Percentiles rank a stretch among this genome's conserved stretches.
These are phyloP conservation scores for Colinus virginianus DNA, from an alignment of 2,113 vertebrate species.

Conservation along the genomic window DNA sequence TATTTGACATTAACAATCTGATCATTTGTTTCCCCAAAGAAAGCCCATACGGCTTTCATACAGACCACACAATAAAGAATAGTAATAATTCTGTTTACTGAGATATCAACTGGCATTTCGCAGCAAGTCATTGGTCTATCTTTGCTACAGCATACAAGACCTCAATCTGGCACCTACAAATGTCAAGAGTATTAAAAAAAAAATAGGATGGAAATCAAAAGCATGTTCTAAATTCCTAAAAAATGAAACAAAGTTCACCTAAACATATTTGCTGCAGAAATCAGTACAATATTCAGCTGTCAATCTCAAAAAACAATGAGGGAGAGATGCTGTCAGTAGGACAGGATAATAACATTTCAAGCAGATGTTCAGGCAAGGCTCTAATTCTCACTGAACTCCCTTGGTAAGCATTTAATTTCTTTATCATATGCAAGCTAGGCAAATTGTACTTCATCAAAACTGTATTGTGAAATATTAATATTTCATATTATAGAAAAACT, in stretches of 20 bases:
- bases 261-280: slow-evolving; percentile 81
- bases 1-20: slow-evolving; percentile 93
- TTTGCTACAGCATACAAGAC: slow-evolving; percentile 85
- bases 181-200: slow-evolving; percentile 84
- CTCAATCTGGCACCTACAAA: slow-evolving; percentile 92
- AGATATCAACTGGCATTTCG: slow-evolving; percentile 92
- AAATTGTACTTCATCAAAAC: slow-evolving; percentile 86
- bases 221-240: slow-evolving; percentile 73
- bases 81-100: slow-evolving; percentile 93
- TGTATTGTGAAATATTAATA: slow-evolving; percentile 86
- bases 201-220: slow-evolving; percentile 75
- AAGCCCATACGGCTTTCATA: slow-evolving; percentile 84
- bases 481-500: slow-evolving; percentile 84
- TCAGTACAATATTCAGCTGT: slow-evolving; percentile 84
- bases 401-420: slow-evolving; percentile 87
- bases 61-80: slow-evolving; percentile 87
- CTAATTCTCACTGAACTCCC: slow-evolving; percentile 84
- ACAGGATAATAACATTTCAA: slow-evolving; percentile 86
- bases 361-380: slow-evolving; percentile 84
- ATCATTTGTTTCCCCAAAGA: slow-evolving; percentile 87
- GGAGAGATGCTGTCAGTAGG: slow-evolving; percentile 77
- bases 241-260: slow-evolving; percentile 80
- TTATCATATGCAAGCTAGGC: slow-evolving; percentile 84
- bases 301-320: slow-evolving; percentile 81
- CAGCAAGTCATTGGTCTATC: slow-evolving; percentile 84